Base-by-base conservation (phyloP, 2,888 invertebrate genomes). In the Meghimatium bilineatum region DNA sequence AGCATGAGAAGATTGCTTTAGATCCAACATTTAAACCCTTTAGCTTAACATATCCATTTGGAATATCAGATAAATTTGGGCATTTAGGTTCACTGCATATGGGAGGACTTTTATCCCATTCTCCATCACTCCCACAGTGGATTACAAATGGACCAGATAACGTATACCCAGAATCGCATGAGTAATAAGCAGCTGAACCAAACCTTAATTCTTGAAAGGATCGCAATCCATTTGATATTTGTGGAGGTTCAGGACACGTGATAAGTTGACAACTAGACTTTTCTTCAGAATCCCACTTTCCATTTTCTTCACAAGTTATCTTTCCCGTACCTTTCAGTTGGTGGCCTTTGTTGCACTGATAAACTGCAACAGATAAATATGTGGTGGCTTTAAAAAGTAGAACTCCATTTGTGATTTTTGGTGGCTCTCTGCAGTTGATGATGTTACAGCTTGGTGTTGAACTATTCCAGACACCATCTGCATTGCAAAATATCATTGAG, bases 1-100 rank as follows among this genome's bases (percentile, higher is more conserved):
- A 96, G 93, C 99, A 99, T 17, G 96, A 95, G 93, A 98, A 98
- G 8, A 87, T 87, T 17, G 91, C 86, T 12, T 67, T 78, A 29
- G 77, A 72, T 3, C 87, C 85, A 26, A 83, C 69, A 77, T 69
- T 8, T 85, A 82, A 36, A 85, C 75, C 20, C 86, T 84, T 32
- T 71, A 63, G 23, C 87, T 86, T 81, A 92, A 93, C 34, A 88
- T 86, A 0, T 1, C 89, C 88, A 60, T 86, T 56, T 6, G 60
- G 36, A 14, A 86, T 75, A 32, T 77, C 20, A 0, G 10, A n/a
- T 20, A 80, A 86, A 34, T 88, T 85, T 23, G 87, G 89, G 89
- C 91, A 92, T 12, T 75, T 78, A 0, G 93, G 88, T 20, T 86
- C 83, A 34, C 85, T 87, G 86, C 93, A 93, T 0, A 85, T 69